Conservation (phyloP, 2,113 vertebrate genomes). For the Psettodes erumei region DNA sequence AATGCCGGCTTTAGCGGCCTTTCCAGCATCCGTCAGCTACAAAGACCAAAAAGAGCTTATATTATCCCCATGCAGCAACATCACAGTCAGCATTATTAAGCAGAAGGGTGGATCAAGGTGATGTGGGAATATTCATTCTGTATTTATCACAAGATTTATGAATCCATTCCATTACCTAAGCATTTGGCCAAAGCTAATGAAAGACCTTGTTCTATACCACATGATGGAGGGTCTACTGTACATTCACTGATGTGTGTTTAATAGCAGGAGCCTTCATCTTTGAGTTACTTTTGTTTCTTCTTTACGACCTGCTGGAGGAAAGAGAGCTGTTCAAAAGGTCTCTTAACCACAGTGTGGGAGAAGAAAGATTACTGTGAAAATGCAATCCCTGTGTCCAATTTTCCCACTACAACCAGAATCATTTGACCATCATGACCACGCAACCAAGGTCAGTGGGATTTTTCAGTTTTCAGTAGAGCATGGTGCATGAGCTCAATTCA, state of each 20-base stretch:
- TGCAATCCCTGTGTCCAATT: background rate
- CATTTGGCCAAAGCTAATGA: conserved; percentile 50
- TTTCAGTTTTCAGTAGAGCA: no score
- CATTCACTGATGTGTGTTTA: conserved; percentile 36
- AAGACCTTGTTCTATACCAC: conserved; percentile 37
- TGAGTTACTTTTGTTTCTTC: conserved; percentile 44
- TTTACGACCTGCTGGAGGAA: conserved; percentile 49
- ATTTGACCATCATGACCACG: no score
- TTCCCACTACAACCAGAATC: no score
- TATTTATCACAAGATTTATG: conserved; percentile 53
- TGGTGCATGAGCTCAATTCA: no score
- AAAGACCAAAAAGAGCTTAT: conserved; percentile 43
- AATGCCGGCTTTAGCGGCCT: conserved; percentile 89
- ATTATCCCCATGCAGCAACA: conserved; percentile 13
- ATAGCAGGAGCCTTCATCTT: conserved; percentile 30
- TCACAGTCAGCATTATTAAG: conserved; percentile 6
- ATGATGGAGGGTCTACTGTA: conserved; percentile 33
- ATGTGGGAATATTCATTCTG: conserved; percentile 8
- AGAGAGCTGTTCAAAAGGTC: conserved; percentile 19
- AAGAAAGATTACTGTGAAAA: background rate
- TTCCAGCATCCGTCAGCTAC: conserved; percentile 92
- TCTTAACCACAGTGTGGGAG: conserved; percentile 11
- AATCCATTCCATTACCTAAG: conserved; percentile 26
- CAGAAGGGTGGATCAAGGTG: background rate
- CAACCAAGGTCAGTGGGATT: no score